Percentiles rank a stretch among this genome's conserved stretches.
phyloP scores from a whole-genome alignment of 2,888 invertebrate genomes.

The Lochmaea capreae region DNA sequence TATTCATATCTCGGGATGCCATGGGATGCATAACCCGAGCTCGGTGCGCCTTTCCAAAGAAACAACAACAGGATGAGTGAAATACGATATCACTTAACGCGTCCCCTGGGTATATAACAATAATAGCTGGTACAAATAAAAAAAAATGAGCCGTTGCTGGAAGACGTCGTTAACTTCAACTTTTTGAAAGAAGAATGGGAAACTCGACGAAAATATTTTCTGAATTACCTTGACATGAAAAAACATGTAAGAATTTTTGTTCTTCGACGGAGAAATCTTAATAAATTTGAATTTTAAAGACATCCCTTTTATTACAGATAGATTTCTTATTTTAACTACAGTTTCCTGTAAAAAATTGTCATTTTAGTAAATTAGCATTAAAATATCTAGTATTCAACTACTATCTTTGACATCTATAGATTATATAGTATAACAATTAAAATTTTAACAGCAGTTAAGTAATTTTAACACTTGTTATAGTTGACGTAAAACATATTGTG shows the following conservation, averaged over 20 bases:
- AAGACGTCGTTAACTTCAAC: conserved; percentile 27
- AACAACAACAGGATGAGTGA: conserved; percentile 40
- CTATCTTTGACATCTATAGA: too few relatives aligned
- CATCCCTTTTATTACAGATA: too few relatives aligned
- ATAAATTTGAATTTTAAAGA: conserved; percentile 20
- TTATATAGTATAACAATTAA: too few relatives aligned
- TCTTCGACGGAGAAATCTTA: conserved; percentile 6
- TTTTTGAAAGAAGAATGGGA: conserved; percentile 29
- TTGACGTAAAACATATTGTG: too few relatives aligned
- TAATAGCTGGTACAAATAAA: conserved; percentile 41
- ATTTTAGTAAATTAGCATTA: too few relatives aligned
- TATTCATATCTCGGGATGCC: conserved; percentile 31
- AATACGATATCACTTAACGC: conserved; percentile 40
- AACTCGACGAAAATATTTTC: conserved; percentile 37
- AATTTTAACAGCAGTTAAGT: too few relatives aligned
- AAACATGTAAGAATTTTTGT: conserved; percentile 22
- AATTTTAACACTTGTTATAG: too few relatives aligned
- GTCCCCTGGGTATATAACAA: conserved; percentile 38
- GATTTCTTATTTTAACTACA: too few relatives aligned
- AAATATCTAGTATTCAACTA: too few relatives aligned
- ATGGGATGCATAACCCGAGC: conserved; percentile 1
- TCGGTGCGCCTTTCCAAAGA: conserved; percentile 25
- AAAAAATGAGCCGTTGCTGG: conserved; percentile 12
- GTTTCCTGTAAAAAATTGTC: too few relatives aligned
- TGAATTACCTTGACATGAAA: conserved; percentile 14